These are phyloP conservation scores for Zoanthus sansibaricus DNA, from an alignment of 92 coral and sea anemone species.

Conservation along the genomic window DNA sequence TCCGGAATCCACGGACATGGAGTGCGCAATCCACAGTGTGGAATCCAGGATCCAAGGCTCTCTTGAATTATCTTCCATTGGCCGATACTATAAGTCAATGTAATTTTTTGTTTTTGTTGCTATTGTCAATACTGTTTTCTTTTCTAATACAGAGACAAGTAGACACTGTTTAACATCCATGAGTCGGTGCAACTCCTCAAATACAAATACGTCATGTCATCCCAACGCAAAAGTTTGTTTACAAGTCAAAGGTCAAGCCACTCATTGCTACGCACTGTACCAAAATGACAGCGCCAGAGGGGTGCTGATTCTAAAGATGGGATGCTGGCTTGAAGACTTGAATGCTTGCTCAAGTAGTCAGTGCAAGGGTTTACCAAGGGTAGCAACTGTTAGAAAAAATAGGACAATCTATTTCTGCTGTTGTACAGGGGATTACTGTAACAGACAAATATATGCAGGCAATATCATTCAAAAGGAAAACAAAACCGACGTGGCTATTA, in stretches of 20 bases:
- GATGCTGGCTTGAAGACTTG: constrained; percentile 44
- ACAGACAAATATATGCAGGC: constrained; percentile 3
- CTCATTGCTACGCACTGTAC: constrained; percentile 40
- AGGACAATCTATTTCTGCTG: constrained; percentile 16
- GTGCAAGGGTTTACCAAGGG: constrained; percentile 7
- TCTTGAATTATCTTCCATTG: no score
- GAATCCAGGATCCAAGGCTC: no score
- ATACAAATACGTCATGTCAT: not conserved
- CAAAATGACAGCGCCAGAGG: constrained; percentile 17
- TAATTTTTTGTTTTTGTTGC: no score
- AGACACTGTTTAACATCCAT: constrained; percentile 5
- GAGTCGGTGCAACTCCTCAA: not conserved
- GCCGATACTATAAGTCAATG: no score
- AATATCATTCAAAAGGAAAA: no score
- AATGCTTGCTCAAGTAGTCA: not conserved
- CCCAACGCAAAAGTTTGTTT: not conserved
- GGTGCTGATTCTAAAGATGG: constrained; percentile 26
- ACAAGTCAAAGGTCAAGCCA: not conserved
- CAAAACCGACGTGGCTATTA: not conserved
- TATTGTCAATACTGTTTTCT: not conserved
- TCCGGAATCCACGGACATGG: no score
- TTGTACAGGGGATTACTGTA: constrained; percentile 35
- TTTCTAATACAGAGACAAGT: constrained; percentile 9
- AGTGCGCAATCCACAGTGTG: no score
- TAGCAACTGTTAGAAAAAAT: not conserved